Conservation (phyloP, 2,888 invertebrate species). For the Dasypolia templi region DNA sequence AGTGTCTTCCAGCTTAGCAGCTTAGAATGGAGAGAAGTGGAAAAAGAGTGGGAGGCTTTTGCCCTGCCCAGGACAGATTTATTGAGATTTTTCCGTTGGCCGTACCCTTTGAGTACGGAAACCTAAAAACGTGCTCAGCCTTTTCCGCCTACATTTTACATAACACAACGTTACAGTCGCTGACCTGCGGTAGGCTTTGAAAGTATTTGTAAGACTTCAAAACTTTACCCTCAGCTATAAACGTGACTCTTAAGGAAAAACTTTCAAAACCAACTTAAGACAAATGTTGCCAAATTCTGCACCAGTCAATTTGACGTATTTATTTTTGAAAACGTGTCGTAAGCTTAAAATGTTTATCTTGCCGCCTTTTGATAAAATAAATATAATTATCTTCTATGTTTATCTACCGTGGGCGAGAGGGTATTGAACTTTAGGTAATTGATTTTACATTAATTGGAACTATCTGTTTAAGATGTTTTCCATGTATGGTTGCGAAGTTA, state of each 20-base stretch:
- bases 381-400: neutral
- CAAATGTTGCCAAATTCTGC: conserved; percentile 12
- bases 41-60: too few species aligned
- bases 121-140: conserved; percentile 8
- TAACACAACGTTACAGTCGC: conserved; percentile 22
- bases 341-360: conserved; percentile 11
- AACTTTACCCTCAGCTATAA: conserved; percentile 39
- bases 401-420: neutral
- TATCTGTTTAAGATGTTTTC: neutral
- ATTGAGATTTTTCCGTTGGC: too few species aligned
- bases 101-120: too few species aligned
- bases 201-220: conserved; percentile 48
- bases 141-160: conserved; percentile 24
- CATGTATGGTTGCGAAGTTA: neutral
- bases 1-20: neutral
- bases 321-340: neutral
- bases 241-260: conserved; percentile 32
- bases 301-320: neutral
- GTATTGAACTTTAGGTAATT: neutral
- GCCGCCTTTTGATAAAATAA: conserved; percentile 8
- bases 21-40: too few species aligned
- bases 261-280: conserved; percentile 17
- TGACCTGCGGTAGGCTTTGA: conserved; percentile 21
- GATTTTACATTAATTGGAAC: neutral
- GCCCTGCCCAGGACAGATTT: too few species aligned